Conservation (phyloP, 2,888 invertebrate species). For the Blera fallax region DNA sequence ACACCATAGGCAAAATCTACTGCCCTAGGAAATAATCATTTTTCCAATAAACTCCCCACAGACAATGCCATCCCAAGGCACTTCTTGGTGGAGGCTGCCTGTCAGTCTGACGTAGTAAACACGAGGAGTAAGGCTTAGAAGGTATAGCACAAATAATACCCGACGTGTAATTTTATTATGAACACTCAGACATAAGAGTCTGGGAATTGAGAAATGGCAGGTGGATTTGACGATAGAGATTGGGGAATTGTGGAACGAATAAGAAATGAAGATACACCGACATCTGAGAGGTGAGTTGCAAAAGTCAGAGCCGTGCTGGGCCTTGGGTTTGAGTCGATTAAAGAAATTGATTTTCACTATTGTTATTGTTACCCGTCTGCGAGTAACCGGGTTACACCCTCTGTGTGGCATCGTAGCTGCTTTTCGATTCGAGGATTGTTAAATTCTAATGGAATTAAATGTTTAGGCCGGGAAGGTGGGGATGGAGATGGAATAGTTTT, state of each 20-base stretch:
- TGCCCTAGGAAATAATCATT: slow-evolving; percentile 49
- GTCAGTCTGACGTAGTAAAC: slow-evolving; percentile 37
- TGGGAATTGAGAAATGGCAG: slow-evolving; percentile 38
- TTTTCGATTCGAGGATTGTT: slow-evolving; percentile 7
- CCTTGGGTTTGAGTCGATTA: slow-evolving; percentile 52
- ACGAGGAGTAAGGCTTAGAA: neutral
- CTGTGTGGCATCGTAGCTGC: neutral
- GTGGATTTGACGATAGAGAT: slow-evolving; percentile 45
- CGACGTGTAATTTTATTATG: slow-evolving; percentile 57
- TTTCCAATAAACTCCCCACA: slow-evolving; percentile 54
- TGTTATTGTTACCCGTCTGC: too few species aligned
- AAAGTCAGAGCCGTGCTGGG: neutral
- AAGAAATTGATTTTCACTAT: slow-evolving; percentile 60
- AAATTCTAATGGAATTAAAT: slow-evolving; percentile 5
- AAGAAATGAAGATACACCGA: neutral
- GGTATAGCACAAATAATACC: slow-evolving; percentile 11
- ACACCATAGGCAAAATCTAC: slow-evolving; percentile 10
- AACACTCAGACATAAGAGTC: slow-evolving; percentile 28
- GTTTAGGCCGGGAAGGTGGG: neutral
- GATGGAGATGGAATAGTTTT: slow-evolving; percentile 19
- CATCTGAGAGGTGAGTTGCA: neutral
- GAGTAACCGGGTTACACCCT: too few species aligned
- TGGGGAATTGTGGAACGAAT: slow-evolving; percentile 18
- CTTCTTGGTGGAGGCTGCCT: slow-evolving; percentile 5
- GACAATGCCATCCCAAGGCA: slow-evolving; percentile 37